Base-by-base conservation (phyloP, 2,888 invertebrate species). In the Cheilosia scutellata region DNA sequence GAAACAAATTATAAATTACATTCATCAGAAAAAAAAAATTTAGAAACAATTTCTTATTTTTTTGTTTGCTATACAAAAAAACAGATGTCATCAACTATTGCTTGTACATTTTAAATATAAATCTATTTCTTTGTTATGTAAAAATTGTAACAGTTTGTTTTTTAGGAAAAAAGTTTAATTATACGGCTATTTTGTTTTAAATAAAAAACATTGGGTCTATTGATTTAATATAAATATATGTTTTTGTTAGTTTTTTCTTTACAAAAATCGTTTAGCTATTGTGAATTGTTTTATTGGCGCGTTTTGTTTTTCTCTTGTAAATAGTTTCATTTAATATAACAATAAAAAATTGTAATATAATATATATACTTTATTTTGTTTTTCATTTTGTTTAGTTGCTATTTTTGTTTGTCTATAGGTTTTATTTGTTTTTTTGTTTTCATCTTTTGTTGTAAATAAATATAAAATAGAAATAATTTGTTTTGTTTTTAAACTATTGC, bases 281-380 rank as follows among this genome's bases (percentile, higher is more conserved):
- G 86, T 76, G 72, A 57, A 70, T 83, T 68, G 33, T 62, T 75
- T 84, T 75, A 53, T 82, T 86, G 80, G 80, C 86, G 80, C 63
- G 68, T 76, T 86, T 72, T 74, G 53, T 80, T 74, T 58, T 65
- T 44, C n/a, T 70, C 78, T 58, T 76, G 84, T 86, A 86, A 86
- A 86, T 86, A 86, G 86, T 86, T 86, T 80, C 62, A 77, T 86
- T 86, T 82, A 63, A 76, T 86, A 82, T 68, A 86, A 82, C 86
- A 86, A 77, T 86, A 80, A 80, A 86, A 86, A 86, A 74, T 76
- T 86, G 76, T 77, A 82, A 82, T 86, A 76, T 76, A 80, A 72
- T 72, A 72, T 72, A 66, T 65, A 71, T 79, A 51, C 58, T 40
- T 20, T 42, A 3, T 51, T 76, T 66, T 55, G 53, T 51, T 74